Evolutionary conservation across 2,797 vertebrate species (phyloP).

Genomic region (Peromyscus melanophrys): DNA sequence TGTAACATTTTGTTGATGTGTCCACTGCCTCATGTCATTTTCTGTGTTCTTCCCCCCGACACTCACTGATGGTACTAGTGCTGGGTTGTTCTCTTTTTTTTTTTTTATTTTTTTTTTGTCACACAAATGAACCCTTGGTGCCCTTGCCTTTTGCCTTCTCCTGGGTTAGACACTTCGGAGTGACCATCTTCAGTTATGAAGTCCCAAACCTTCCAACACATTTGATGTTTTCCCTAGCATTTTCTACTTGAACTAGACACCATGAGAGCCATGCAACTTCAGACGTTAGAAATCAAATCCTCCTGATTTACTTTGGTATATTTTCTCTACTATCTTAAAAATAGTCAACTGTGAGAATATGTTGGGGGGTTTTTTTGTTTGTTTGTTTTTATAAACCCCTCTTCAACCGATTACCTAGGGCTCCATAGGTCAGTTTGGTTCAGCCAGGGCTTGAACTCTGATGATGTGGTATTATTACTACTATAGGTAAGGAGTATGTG

Average conservation of each 20-base stretch:
- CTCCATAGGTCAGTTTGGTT: background rate
- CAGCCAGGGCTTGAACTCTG: background rate
- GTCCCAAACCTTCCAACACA: conserved; percentile 6
- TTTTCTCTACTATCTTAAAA: conserved; percentile 60
- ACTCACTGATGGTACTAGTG: background rate
- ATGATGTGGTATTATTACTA: background rate
- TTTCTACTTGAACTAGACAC: background rate
- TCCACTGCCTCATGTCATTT: background rate
- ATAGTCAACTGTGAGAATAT: background rate
- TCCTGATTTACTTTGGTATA: background rate
- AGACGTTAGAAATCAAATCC: conserved; percentile 5
- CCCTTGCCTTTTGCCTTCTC: background rate
- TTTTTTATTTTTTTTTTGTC: background rate
- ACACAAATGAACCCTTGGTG: background rate
- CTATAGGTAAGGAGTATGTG: background rate
- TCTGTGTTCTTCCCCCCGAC: conserved; percentile 35
- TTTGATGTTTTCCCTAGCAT: background rate
- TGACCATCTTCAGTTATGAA: background rate
- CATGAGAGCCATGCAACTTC: background rate
- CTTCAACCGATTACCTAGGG: background rate
- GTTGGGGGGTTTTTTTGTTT: background rate
- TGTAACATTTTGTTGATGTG: background rate
- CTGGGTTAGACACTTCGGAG: background rate
- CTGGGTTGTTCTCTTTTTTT: background rate
- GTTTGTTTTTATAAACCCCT: conserved; percentile 15